Percentiles rank a stretch among this genome's conserved stretches.
phyloP scores from a whole-genome alignment of 2,888 invertebrate genomes.

The Pammene aurita region DNA sequence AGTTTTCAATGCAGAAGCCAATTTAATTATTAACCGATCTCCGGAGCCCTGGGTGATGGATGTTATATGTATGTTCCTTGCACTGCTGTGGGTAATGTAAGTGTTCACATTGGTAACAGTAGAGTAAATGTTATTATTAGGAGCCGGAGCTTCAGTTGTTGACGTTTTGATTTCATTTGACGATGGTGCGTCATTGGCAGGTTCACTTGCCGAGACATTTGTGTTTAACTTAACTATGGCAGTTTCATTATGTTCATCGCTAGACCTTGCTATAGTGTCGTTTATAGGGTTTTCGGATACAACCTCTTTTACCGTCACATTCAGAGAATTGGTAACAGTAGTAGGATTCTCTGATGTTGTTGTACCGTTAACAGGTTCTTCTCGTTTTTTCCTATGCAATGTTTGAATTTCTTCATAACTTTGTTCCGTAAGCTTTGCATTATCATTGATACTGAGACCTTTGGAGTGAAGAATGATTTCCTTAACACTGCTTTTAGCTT shows the following conservation, averaged over 20 bases:
- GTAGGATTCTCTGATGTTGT: slow-evolving; percentile 28
- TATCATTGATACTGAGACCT: slow-evolving; percentile 65
- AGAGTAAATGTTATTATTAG: slow-evolving; percentile 39
- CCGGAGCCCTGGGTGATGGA: slow-evolving; percentile 63
- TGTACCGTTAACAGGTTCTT: slow-evolving; percentile 45
- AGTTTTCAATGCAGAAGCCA: slow-evolving; percentile 69
- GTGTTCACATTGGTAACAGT: slow-evolving; percentile 51
- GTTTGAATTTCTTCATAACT: slow-evolving; percentile 71
- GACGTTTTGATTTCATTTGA: slow-evolving; percentile 33
- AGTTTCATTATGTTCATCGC: background rate
- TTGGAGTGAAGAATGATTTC: slow-evolving; percentile 81
- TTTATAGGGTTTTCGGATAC: background rate
- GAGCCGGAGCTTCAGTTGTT: slow-evolving; percentile 43
- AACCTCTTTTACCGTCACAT: background rate
- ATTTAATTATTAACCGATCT: slow-evolving; percentile 64
- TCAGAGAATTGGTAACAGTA: background rate
- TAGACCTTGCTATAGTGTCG: background rate
- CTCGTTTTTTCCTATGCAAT: slow-evolving; percentile 57
- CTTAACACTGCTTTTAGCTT: slow-evolving; percentile 64
- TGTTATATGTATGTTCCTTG: slow-evolving; percentile 65
- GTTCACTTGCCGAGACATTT: background rate
- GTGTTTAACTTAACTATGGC: slow-evolving; percentile 3
- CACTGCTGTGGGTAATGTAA: slow-evolving; percentile 70
- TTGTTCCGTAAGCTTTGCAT: slow-evolving; percentile 74
- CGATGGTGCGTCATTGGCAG: background rate